phyloP scores from a whole-genome alignment of 1,140 invertebrate genomes.

The Acyrthosiphon pisum region DNA sequence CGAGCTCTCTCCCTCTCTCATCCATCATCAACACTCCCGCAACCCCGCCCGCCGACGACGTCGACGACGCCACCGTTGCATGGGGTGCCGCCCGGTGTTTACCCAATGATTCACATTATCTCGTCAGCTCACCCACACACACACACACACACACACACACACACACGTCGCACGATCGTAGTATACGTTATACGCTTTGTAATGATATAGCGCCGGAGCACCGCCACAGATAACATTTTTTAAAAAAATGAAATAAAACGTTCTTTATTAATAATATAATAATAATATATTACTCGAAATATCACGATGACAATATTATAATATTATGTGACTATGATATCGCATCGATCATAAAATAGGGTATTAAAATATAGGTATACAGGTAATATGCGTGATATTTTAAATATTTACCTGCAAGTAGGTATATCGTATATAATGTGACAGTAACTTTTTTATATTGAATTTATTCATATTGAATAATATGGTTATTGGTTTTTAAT shows the following conservation, averaged over 20 bases:
- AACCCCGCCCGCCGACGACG: not conserved
- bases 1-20: not conserved
- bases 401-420: not conserved
- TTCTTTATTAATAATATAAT: not conserved
- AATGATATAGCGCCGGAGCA: not conserved
- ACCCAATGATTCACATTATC: constrained; percentile 56
- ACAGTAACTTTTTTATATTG: too few species aligned
- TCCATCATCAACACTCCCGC: constrained; percentile 38
- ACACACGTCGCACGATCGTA: not conserved
- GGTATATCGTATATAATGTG: not conserved
- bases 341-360: not conserved
- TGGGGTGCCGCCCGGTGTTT: constrained; percentile 38
- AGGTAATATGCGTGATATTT: not conserved
- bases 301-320: not conserved
- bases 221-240: not conserved
- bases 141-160: not conserved
- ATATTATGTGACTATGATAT: not conserved
- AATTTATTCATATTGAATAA: not conserved
- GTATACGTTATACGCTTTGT: not conserved
- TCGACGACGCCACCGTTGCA: not conserved
- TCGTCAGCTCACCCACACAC: constrained; percentile 43
- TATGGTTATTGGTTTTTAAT: too few species aligned
- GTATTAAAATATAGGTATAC: not conserved
- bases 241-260: not conserved
- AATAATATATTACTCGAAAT: not conserved